Percentiles rank a stretch among this genome's conserved stretches.
phyloP scores from a whole-genome alignment of 2,888 invertebrate genomes.

The Teinopalpus imperialis region DNA sequence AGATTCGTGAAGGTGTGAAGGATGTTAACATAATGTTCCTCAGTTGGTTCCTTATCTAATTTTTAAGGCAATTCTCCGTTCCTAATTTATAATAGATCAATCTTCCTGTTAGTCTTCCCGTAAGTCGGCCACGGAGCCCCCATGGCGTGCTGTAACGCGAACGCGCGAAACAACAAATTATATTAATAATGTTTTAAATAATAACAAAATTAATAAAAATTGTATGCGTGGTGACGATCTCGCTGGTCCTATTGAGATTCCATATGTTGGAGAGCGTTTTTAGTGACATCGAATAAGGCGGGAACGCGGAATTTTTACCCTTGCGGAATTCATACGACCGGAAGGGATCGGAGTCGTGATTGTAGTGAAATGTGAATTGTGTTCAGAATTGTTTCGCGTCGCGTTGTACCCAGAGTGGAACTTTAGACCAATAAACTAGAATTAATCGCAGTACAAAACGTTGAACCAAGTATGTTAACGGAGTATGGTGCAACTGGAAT shows the following conservation, averaged over 20 bases:
- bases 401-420: slow-evolving; percentile 70
- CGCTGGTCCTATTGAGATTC: slow-evolving; percentile 44
- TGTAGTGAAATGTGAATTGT: slow-evolving; percentile 73
- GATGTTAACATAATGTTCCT: slow-evolving; percentile 34
- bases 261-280: slow-evolving; percentile 50
- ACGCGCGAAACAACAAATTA: slow-evolving; percentile 78
- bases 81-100: slow-evolving; percentile 31
- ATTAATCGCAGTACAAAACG: slow-evolving; percentile 64
- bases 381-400: slow-evolving; percentile 57
- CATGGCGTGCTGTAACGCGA: slow-evolving; percentile 49
- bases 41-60: slow-evolving; percentile 32
- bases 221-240: slow-evolving; percentile 69
- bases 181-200: slow-evolving; percentile 80
- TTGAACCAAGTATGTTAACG: slow-evolving; percentile 63
- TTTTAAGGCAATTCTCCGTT: slow-evolving; percentile 22
- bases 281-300: slow-evolving; percentile 48
- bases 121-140: slow-evolving; percentile 50
- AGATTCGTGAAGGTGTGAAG: neutral
- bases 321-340: slow-evolving; percentile 49
- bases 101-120: slow-evolving; percentile 75
- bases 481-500: slow-evolving; percentile 61
- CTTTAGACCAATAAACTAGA: slow-evolving; percentile 43
- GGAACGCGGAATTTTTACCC: slow-evolving; percentile 52
- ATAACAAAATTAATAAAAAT: slow-evolving; percentile 76
- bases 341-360: slow-evolving; percentile 45